Evolutionary conservation across 2,888 invertebrate genomes (phyloP).

Genomic region (Drosophila pegasa): DNA sequence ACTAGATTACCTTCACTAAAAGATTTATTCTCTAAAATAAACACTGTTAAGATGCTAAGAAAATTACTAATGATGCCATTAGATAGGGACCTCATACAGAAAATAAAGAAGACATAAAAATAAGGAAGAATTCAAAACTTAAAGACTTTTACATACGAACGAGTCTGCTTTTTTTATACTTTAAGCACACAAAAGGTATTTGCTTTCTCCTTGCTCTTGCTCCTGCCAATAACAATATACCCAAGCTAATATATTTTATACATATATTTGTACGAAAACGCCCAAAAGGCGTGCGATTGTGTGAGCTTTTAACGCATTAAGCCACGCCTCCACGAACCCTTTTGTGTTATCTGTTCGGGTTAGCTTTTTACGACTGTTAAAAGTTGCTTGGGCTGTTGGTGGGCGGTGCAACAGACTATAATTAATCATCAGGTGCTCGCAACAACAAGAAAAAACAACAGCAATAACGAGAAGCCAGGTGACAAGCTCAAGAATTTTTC

Average conservation of each 20-base stretch:
- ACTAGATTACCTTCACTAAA: too few relatives aligned
- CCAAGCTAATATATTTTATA: not conserved
- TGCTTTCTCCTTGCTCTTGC: too few relatives aligned
- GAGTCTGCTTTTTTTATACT: too few relatives aligned
- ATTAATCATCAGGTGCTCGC: conserved; percentile 63
- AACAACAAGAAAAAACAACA: conserved; percentile 16
- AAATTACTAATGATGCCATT: too few relatives aligned
- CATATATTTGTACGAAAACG: conserved; percentile 6
- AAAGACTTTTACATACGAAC: too few relatives aligned
- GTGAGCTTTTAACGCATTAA: conserved; percentile 31
- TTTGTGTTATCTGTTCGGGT: conserved; percentile 12
- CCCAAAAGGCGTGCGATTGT: not conserved
- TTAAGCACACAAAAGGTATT: too few relatives aligned
- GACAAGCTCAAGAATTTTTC: conserved; percentile 48
- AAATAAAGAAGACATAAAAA: too few relatives aligned
- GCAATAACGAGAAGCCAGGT: conserved; percentile 25
- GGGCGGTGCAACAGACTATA: conserved; percentile 53
- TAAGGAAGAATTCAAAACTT: too few relatives aligned
- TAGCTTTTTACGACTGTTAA: not conserved
- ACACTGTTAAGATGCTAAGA: not conserved
- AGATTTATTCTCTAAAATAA: too few relatives aligned
- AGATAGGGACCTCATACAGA: too few relatives aligned
- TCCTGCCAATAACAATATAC: not conserved
- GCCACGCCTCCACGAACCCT: conserved; percentile 8
- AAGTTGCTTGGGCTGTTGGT: not conserved